Evolutionary conservation across 2,888 invertebrate species (phyloP).

Genomic region (Campopleginae sp.): DNA sequence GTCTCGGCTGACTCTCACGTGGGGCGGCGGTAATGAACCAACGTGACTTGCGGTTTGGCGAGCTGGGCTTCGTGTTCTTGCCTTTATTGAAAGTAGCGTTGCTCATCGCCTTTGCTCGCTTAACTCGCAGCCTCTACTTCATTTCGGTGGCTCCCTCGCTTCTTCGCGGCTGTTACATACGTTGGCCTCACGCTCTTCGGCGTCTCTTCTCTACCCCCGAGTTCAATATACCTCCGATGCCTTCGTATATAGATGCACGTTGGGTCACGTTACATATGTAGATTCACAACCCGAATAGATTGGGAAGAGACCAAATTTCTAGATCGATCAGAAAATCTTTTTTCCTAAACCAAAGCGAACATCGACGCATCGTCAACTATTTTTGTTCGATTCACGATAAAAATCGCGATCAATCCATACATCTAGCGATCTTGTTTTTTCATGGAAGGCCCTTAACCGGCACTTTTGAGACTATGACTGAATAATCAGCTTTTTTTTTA

Average conservation of each 20-base stretch:
- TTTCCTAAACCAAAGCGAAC: not conserved
- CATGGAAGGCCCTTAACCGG: conserved; percentile 38
- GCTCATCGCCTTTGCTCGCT: conserved; percentile 76
- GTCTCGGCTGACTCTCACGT: conserved; percentile 81
- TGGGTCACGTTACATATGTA: conserved; percentile 27
- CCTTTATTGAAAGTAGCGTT: conserved; percentile 83
- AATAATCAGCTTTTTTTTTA: conserved; percentile 64
- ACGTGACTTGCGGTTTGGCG: conserved; percentile 82
- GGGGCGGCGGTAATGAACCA: conserved; percentile 82
- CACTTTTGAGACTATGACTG: conserved; percentile 63
- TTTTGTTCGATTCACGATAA: conserved; percentile 31
- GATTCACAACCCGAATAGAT: not conserved
- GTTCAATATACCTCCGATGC: conserved; percentile 7
- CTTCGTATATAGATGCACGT: not conserved
- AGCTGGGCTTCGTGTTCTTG: conserved; percentile 78
- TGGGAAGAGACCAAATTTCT: conserved; percentile 10
- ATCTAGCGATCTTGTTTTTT: conserved; percentile 50
- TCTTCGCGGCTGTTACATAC: conserved; percentile 56
- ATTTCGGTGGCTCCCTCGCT: conserved; percentile 29
- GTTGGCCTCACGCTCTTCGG: conserved; percentile 21
- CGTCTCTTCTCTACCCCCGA: conserved; percentile 53
- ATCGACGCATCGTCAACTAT: not conserved
- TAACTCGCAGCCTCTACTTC: conserved; percentile 35
- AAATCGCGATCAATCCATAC: conserved; percentile 57
- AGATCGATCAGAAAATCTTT: conserved; percentile 6